A percentile compares a stretch with the other conserved stretches of the same genome.
phyloP scores from a whole-genome alignment of 2,113 vertebrate genomes.

The Eira barbara region DNA sequence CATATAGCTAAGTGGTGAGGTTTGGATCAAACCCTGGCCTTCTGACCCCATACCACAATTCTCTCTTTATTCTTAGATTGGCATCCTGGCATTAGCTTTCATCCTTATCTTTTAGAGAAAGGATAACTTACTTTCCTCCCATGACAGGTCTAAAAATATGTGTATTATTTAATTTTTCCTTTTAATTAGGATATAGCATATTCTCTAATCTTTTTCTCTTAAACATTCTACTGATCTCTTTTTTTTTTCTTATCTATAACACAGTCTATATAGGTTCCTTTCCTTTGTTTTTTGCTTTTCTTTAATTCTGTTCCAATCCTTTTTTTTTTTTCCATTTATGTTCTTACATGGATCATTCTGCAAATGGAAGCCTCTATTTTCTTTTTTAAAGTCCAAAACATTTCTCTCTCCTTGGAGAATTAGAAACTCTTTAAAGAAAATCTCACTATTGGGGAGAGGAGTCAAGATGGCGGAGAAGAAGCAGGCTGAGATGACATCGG shows the following conservation, averaged over 20 bases:
- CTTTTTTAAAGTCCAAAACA: background rate
- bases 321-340: background rate
- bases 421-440: background rate
- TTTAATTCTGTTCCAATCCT: background rate
- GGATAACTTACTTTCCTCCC: background rate
- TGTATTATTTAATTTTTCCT: background rate
- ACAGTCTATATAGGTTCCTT: background rate
- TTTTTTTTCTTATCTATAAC: background rate
- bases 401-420: background rate
- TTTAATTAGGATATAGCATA: background rate
- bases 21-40: background rate
- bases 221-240: background rate
- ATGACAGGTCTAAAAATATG: background rate
- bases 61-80: background rate
- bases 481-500: too few relatives aligned
- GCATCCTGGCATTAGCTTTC: background rate
- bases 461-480: too few relatives aligned
- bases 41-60: background rate
- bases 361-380: background rate
- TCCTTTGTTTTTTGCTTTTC: background rate
- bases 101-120: background rate
- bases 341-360: background rate
- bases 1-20: background rate
- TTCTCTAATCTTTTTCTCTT: background rate
- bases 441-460: background rate